These are phyloP conservation scores for Drosophila sturtevanti DNA, from an alignment of 1,140 invertebrate species.

Conservation along the genomic window DNA sequence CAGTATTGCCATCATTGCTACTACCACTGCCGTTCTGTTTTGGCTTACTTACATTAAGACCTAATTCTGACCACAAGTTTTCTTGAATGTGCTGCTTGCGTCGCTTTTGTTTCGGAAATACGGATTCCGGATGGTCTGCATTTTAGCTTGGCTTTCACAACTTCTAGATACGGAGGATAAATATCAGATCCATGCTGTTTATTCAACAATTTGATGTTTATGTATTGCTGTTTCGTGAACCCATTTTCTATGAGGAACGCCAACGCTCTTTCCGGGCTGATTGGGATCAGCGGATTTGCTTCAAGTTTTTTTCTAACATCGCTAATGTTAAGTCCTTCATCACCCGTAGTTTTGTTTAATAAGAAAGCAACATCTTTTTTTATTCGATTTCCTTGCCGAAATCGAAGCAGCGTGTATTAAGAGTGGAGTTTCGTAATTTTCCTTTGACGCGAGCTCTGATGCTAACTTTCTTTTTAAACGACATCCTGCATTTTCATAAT, in stretches of 20 bases:
- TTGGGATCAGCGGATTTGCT: background rate
- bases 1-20: no score
- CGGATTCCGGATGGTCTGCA: background rate
- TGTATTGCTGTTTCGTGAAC: no score
- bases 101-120: background rate
- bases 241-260: no score
- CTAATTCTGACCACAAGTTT: no score
- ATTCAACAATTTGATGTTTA: no score
- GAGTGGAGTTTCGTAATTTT: no score
- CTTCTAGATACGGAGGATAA: background rate
- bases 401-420: background rate
- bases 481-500: no score
- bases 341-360: background rate
- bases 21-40: no score
- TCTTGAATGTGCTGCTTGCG: no score
- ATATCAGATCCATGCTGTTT: background rate
- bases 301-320: background rate
- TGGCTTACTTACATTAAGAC: no score
- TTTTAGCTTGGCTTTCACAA: background rate
- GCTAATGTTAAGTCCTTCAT: background rate
- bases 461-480: no score
- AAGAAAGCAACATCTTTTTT: conserved; percentile 1
- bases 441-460: no score
- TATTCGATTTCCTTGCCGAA: background rate
- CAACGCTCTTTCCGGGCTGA: background rate